phyloP scores from a whole-genome alignment of 92 coral and sea anemone species.

The Bergia puertoricense region DNA sequence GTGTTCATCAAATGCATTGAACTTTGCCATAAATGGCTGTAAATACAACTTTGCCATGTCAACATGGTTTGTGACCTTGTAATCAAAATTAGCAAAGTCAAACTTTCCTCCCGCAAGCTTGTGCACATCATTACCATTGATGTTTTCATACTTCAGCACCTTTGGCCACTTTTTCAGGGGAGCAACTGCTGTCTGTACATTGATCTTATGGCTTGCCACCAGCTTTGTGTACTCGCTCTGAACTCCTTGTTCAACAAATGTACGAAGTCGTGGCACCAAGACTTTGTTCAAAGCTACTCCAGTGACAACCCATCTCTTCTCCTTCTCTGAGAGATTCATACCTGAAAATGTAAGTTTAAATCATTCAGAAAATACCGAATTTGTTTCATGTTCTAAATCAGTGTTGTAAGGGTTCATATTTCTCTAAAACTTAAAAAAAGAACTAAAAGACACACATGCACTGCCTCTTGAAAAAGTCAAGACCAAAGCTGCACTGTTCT shows the following conservation, averaged over 20 bases:
- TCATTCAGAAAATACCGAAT: neutral
- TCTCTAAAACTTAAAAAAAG: neutral
- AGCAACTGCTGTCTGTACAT: neutral
- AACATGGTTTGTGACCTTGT: constrained; percentile 36
- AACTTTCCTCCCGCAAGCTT: neutral
- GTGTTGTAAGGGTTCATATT: neutral
- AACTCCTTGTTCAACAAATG: neutral
- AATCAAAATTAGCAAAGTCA: constrained; percentile 53
- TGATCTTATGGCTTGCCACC: constrained; percentile 5
- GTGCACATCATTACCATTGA: constrained; percentile 37
- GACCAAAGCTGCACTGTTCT: too few species aligned
- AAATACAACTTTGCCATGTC: constrained; percentile 57
- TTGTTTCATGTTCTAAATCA: neutral
- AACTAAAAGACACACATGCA: neutral
- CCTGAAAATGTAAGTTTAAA: constrained; percentile 6
- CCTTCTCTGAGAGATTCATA: constrained; percentile 34
- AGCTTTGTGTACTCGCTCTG: neutral
- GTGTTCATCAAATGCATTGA: constrained; percentile 53
- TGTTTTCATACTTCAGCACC: constrained; percentile 41
- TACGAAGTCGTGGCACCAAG: constrained; percentile 20
- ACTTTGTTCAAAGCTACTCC: constrained; percentile 38
- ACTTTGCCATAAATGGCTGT: constrained; percentile 50
- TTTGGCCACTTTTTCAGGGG: neutral
- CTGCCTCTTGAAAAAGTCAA: neutral
- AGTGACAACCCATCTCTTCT: constrained; percentile 19